These are phyloP conservation scores for Ceraclea dissimilis DNA, from an alignment of 2,888 invertebrate genomes.

Conservation along the genomic window DNA sequence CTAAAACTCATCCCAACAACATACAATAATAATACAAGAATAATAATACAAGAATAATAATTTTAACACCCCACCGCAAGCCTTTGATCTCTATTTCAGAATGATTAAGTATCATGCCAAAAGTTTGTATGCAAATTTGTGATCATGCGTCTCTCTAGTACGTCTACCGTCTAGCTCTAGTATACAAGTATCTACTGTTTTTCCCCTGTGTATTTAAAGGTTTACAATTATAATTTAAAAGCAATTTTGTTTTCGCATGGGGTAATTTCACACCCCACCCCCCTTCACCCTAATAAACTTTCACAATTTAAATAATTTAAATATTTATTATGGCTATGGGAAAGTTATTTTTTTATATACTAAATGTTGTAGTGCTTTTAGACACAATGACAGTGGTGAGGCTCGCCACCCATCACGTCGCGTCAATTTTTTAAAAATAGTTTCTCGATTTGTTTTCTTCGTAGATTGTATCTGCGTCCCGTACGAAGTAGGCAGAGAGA, in stretches of 20 bases:
- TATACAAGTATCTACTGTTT: too few relatives aligned
- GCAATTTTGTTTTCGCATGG: not conserved
- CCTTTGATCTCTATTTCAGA: not conserved
- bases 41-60: not conserved
- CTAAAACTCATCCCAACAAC: too few relatives aligned
- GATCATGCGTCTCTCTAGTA: not conserved
- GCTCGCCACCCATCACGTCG: too few relatives aligned
- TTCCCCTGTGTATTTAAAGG: not conserved
- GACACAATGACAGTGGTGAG: too few relatives aligned
- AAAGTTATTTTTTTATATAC: not conserved
- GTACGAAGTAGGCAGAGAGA: too few relatives aligned
- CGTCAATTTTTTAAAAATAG: too few relatives aligned
- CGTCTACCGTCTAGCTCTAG: too few relatives aligned
- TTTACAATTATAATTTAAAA: slow-evolving; percentile 1
- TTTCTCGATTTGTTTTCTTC: too few relatives aligned
- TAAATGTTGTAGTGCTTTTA: not conserved
- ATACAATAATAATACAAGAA: too few relatives aligned
- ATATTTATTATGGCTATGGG: too few relatives aligned
- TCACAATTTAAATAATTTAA: not conserved
- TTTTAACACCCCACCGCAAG: not conserved
- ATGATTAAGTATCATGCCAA: not conserved
- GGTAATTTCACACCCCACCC: not conserved
- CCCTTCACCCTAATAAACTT: not conserved
- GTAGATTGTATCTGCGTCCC: too few relatives aligned
- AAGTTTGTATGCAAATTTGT: slow-evolving; percentile 1